phyloP scores from a whole-genome alignment of 2,113 vertebrate species.

The Ptyas mucosa region DNA sequence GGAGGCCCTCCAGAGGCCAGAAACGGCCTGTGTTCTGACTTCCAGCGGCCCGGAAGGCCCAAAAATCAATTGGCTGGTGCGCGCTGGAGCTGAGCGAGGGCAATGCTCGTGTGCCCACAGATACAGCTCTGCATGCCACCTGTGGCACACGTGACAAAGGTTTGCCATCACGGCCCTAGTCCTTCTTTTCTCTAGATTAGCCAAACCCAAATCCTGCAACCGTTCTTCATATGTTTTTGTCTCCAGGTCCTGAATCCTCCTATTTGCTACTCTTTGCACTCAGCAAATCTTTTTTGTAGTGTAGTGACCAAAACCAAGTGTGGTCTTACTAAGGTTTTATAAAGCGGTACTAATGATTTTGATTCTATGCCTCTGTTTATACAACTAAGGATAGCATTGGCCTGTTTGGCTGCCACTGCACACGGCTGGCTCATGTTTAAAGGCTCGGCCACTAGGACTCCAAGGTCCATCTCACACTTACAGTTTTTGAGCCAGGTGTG shows the following conservation, averaged over 20 bases:
- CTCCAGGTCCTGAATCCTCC: background rate
- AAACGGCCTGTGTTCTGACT: too few species aligned
- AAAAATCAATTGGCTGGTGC: too few species aligned
- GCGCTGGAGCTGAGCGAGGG: too few species aligned
- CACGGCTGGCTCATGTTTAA: background rate
- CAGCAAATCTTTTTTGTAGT: background rate
- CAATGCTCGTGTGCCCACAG: too few species aligned
- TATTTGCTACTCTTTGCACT: background rate
- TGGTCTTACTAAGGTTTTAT: background rate
- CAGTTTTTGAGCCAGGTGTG: too few species aligned
- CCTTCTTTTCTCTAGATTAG: background rate
- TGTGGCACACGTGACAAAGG: too few species aligned
- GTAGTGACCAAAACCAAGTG: background rate
- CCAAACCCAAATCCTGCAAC: background rate
- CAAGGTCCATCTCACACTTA: background rate
- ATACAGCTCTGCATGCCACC: too few species aligned
- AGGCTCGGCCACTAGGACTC: too few species aligned
- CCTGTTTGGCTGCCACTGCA: background rate
- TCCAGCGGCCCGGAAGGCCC: too few species aligned
- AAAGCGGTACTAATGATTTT: background rate
- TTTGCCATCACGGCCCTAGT: too few species aligned
- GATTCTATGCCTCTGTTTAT: background rate
- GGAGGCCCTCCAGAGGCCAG: too few species aligned
- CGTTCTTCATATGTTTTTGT: rapidly evolving
- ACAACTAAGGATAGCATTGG: background rate